Percentiles rank a stretch among this genome's conserved stretches.
These are phyloP conservation scores for Ceratitis capitata DNA, from an alignment of 1,140 invertebrate species.

Conservation along the genomic window DNA sequence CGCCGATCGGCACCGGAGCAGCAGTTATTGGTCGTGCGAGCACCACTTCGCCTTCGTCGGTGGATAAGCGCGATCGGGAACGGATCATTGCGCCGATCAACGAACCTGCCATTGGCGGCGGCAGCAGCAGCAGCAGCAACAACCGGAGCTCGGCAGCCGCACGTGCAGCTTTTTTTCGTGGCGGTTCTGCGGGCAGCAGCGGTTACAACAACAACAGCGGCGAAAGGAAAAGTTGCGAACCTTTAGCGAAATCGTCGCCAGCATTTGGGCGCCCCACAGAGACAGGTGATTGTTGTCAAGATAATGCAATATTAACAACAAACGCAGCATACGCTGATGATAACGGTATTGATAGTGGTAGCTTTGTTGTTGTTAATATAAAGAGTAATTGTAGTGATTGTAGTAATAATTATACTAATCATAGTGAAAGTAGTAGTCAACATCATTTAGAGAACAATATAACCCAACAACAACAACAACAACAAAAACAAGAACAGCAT, in stretches of 20 bases:
- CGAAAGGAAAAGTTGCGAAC: slow-evolving; percentile 49
- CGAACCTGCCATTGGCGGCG: too few species aligned
- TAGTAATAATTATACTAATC: background rate
- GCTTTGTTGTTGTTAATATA: background rate
- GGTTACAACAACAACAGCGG: slow-evolving; percentile 45
- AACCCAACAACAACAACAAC: background rate
- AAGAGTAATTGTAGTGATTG: background rate
- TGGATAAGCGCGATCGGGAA: background rate
- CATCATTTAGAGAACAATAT: background rate
- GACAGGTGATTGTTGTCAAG: slow-evolving; percentile 59
- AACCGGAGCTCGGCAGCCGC: background rate
- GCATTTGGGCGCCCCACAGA: slow-evolving; percentile 56
- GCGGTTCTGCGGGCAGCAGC: slow-evolving; percentile 51
- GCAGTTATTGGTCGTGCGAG: background rate
- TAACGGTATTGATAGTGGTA: background rate
- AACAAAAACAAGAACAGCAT: background rate
- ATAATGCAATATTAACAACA: slow-evolving; percentile 44
- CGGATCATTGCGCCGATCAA: background rate
- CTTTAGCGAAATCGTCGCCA: slow-evolving; percentile 56
- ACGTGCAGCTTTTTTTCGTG: slow-evolving; percentile 58
- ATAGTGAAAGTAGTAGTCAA: background rate
- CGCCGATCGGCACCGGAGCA: slow-evolving; percentile 5
- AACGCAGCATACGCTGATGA: background rate
- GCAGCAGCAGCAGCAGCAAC: background rate
- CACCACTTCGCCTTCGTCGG: slow-evolving; percentile 31